These are phyloP conservation scores for Antrozous pallidus DNA, from an alignment of 2,797 vertebrate genomes.

Conservation along the genomic window DNA sequence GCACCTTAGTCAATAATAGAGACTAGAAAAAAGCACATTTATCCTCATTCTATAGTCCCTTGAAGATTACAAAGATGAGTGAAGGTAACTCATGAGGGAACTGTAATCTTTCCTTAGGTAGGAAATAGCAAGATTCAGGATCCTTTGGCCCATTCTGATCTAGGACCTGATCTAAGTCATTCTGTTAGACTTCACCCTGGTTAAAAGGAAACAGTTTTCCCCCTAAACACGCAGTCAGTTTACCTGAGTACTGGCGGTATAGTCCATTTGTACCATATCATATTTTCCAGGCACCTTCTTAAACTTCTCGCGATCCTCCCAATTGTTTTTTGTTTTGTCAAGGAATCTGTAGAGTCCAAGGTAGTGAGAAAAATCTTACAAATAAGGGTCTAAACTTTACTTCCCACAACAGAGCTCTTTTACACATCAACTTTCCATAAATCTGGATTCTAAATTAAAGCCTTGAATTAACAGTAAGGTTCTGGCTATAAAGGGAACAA, in stretches of 20 bases:
- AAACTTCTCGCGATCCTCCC: constrained; percentile 85
- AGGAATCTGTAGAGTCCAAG: constrained; percentile 84
- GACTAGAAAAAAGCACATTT: constrained; percentile 54
- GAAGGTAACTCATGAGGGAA: background rate
- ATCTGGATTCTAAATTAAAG: constrained; percentile 23
- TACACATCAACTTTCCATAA: background rate
- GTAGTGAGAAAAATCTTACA: constrained; percentile 12
- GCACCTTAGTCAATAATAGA: background rate
- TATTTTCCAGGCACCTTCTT: constrained; percentile 91
- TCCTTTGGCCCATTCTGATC: constrained; percentile 83
- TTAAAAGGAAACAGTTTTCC: background rate
- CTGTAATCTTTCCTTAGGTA: constrained; percentile 70
- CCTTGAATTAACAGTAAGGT: background rate
- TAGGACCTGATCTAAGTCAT: constrained; percentile 78
- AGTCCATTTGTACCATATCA: constrained; percentile 92
- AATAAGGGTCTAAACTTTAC: constrained; percentile 6
- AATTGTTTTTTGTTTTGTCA: constrained; percentile 94
- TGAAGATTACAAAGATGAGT: background rate
- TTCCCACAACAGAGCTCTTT: background rate
- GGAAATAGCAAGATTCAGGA: background rate
- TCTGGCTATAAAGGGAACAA: background rate
- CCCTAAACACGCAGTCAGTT: background rate
- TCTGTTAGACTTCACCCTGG: background rate
- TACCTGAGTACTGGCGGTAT: constrained; percentile 76
- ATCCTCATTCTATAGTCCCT: background rate